Evolutionary conservation across 1,140 invertebrate genomes (phyloP).

Genomic region (Aphelenchoides besseyi): DNA sequence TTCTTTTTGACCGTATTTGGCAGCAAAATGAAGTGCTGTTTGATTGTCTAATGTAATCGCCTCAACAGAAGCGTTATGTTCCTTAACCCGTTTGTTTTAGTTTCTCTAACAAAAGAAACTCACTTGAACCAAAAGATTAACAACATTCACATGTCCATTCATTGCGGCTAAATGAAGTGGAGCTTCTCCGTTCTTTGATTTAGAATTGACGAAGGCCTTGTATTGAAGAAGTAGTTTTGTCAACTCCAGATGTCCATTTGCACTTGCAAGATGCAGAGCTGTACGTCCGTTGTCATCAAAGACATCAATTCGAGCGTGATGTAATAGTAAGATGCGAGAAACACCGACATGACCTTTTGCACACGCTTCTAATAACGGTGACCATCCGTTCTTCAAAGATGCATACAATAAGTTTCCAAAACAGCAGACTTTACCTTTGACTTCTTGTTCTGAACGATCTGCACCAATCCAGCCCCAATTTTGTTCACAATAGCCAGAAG

Average conservation of each 20-base stretch:
- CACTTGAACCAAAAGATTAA: constrained; percentile 59
- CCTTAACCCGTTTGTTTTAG: constrained; percentile 69
- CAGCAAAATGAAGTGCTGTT: constrained; percentile 70
- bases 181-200: constrained; percentile 75
- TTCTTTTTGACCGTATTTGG: constrained; percentile 86
- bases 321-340: constrained; percentile 67
- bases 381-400: constrained; percentile 75
- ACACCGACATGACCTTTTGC: constrained; percentile 69
- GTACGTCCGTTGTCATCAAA: constrained; percentile 76
- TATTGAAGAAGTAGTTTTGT: constrained; percentile 89
- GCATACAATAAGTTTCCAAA: background rate
- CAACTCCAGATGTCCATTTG: constrained; percentile 81
- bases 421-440: constrained; percentile 67
- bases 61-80: constrained; percentile 88
- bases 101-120: background rate
- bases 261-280: constrained; percentile 84
- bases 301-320: constrained; percentile 87
- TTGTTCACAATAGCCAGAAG: constrained; percentile 85
- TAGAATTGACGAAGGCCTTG: constrained; percentile 92
- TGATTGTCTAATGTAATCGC: constrained; percentile 78
- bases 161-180: constrained; percentile 76
- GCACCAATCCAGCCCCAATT: constrained; percentile 79
- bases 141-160: constrained; percentile 85
- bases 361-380: constrained; percentile 84
- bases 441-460: constrained; percentile 87